Conservation (phyloP, 2,888 invertebrate species). For the Meteorus cinctellus region DNA sequence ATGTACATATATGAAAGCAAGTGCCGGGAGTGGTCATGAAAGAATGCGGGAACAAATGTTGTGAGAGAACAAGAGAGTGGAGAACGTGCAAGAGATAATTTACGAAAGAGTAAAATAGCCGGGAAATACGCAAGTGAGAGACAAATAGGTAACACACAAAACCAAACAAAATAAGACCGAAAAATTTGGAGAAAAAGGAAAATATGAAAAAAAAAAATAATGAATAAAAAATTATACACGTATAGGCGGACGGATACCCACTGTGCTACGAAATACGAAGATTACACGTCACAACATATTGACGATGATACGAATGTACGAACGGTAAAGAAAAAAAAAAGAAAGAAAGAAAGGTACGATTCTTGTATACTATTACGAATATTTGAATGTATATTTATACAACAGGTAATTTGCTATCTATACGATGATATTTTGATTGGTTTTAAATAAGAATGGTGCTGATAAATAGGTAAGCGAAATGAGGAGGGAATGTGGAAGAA, state of each 20-base stretch:
- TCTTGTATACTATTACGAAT: slow-evolving; percentile 72
- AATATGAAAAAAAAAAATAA: slow-evolving; percentile 39
- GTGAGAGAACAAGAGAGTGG: slow-evolving; percentile 34
- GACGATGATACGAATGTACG: slow-evolving; percentile 54
- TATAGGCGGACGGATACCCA: slow-evolving; percentile 54
- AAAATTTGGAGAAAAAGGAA: slow-evolving; percentile 33
- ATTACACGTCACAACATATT: slow-evolving; percentile 55
- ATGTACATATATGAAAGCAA: slow-evolving; percentile 27
- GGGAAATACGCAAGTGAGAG: slow-evolving; percentile 43
- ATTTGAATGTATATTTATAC: slow-evolving; percentile 73
- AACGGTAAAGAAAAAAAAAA: slow-evolving; percentile 30
- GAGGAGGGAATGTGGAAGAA: slow-evolving; percentile 68
- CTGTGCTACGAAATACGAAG: slow-evolving; percentile 52
- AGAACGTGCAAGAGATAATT: not conserved
- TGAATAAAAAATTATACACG: slow-evolving; percentile 26
- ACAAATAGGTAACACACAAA: slow-evolving; percentile 32
- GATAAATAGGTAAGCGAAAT: slow-evolving; percentile 62
- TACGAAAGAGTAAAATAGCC: slow-evolving; percentile 38
- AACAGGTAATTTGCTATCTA: slow-evolving; percentile 71
- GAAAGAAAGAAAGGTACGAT: slow-evolving; percentile 58
- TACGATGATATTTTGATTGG: slow-evolving; percentile 72
- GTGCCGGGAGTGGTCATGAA: slow-evolving; percentile 34
- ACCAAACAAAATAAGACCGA: slow-evolving; percentile 34
- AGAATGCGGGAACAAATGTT: slow-evolving; percentile 42
- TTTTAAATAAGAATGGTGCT: slow-evolving; percentile 73